A percentile compares a stretch with the other conserved stretches of the same genome.
Conservation (phyloP, 2,797 vertebrate species). For the Perodicticus potto region DNA sequence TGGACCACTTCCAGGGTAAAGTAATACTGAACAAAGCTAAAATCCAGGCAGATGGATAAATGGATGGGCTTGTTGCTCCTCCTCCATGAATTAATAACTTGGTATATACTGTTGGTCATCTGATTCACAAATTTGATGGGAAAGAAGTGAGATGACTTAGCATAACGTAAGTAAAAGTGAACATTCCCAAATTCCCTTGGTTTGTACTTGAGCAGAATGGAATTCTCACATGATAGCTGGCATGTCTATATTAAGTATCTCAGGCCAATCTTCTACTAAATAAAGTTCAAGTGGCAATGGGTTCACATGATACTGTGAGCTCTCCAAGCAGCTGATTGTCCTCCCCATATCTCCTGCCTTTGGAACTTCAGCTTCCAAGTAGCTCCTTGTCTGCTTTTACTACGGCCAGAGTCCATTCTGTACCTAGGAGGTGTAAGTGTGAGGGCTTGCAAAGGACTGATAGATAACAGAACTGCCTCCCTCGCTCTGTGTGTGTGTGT, state of each 20-base stretch:
- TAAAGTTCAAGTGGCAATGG: conserved; percentile 85
- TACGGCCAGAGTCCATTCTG: background rate
- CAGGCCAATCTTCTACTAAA: conserved; percentile 82
- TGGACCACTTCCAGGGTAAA: conserved; percentile 36
- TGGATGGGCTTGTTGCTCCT: background rate
- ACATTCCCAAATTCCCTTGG: conserved; percentile 63
- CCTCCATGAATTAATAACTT: background rate
- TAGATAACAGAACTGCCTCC: background rate
- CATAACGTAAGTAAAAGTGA: conserved; percentile 57
- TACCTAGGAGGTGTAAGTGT: background rate
- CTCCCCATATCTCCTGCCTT: conserved; percentile 24
- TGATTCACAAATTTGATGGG: background rate
- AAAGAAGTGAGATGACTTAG: background rate
- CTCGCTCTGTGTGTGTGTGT: rapidly evolving
- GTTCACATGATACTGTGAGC: conserved; percentile 81
- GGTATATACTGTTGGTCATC: background rate
- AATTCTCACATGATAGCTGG: conserved; percentile 83
- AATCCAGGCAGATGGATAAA: background rate
- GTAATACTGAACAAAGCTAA: background rate
- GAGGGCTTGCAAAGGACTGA: background rate
- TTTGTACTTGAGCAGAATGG: conserved; percentile 76
- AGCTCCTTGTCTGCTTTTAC: conserved; percentile 40
- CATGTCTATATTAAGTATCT: conserved; percentile 87
- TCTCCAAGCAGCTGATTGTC: conserved; percentile 72
- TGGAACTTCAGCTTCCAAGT: conserved; percentile 41